Base-by-base conservation (phyloP, 2,888 invertebrate species). In the Microplitis deprimator region DNA sequence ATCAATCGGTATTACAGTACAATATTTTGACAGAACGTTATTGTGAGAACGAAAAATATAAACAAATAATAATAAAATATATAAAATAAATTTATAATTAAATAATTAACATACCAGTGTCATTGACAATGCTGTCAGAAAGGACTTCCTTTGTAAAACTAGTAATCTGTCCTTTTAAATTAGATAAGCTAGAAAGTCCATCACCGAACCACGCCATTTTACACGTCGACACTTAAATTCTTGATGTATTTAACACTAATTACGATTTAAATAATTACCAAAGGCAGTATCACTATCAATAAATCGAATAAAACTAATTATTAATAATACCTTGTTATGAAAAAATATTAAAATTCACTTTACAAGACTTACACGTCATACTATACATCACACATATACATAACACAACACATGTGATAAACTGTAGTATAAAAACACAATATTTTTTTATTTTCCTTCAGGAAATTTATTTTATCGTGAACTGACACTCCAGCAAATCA, bases 121-220 rank as follows among this genome's bases (percentile, higher is more conserved):
- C 92, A 85, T 93, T 93, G 78, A 91, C 92, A 85, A 92, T 91
- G 81, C 92, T 92, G 85, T 97, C 97, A 81, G 95, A 94, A 87
- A 97, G 92, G 84, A 97, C 96, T 91, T 96, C 97, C 89, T 95
- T 95, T 78, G 97, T 97, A 86, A 97, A 95, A 91, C 93, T 97
- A 59, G 94, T 93, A 85, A 97, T 93, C 91, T 97, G 97, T 83
- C 96, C 97, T 90, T 96, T 97, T 82, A 97, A 91, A 90, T 92
- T 93, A 77, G 89, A 89, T 80, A 90, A 83, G 77, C 89, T 89
- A 80, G 89, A 83, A 77, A 89, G 86, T 73, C 89, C 86, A 65
- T 89, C 89, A 68, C 88, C 88, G 82, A 89, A 88, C 89, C 89
- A 89, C 88, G 89, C 88, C 89, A 89, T 89, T 88, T 87, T 85